phyloP scores from a whole-genome alignment of 2,797 vertebrate genomes.

The Eulemur mongoz region DNA sequence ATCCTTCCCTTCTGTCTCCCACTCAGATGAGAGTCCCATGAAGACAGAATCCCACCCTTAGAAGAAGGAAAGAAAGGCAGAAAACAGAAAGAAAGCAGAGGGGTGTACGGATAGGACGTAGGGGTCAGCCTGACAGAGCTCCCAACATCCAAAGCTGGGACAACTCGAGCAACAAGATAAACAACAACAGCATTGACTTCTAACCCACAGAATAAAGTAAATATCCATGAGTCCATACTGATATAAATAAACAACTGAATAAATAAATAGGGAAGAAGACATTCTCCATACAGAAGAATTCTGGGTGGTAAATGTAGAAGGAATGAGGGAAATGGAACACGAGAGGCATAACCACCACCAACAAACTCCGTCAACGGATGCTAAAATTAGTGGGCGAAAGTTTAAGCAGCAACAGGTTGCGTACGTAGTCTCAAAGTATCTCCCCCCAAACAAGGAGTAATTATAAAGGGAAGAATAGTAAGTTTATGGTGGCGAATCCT shows the following conservation, averaged over 20 bases:
- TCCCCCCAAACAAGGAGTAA: neutral
- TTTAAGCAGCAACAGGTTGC: neutral
- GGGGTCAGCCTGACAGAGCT: neutral
- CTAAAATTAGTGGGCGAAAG: neutral
- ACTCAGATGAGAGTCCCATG: neutral
- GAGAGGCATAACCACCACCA: neutral
- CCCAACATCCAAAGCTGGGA: neutral
- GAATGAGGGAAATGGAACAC: neutral
- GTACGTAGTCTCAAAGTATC: neutral
- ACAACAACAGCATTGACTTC: neutral
- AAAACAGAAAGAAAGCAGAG: neutral
- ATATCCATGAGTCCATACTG: neutral
- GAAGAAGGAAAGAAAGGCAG: neutral
- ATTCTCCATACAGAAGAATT: neutral
- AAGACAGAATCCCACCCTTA: neutral
- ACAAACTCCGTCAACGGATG: neutral
- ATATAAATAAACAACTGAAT: neutral
- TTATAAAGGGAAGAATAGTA: neutral
- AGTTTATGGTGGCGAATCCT: neutral
- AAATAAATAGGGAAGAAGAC: neutral
- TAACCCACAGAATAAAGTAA: neutral
- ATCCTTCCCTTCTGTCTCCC: neutral
- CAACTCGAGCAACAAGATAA: neutral
- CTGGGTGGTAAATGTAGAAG: neutral
- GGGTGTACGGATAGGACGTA: rapidly evolving